Conservation (phyloP, 2,888 invertebrate genomes). For the Cotesia congregata region DNA sequence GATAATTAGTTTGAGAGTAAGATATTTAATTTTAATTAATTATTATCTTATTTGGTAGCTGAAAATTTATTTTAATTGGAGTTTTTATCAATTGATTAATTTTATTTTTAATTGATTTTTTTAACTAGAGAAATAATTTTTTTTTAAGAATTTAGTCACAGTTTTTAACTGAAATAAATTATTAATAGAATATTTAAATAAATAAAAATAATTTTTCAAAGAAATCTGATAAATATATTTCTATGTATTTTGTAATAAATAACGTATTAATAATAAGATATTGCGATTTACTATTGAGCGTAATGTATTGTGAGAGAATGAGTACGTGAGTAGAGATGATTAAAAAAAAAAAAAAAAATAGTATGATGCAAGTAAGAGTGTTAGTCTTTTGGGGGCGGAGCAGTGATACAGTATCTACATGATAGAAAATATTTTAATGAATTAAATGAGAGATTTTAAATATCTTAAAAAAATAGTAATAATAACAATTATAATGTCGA, state of each 20-base stretch:
- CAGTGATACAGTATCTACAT: slow-evolving; percentile 63
- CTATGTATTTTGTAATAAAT: neutral
- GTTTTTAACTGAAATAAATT: too few species aligned
- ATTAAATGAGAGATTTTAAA: slow-evolving; percentile 1
- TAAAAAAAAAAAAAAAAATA: neutral
- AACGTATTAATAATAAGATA: neutral
- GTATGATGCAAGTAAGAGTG: slow-evolving; percentile 48
- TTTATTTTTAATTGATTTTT: too few species aligned
- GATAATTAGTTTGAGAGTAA: neutral
- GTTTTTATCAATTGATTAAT: neutral
- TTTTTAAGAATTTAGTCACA: too few species aligned
- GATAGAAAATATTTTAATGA: slow-evolving; percentile 32
- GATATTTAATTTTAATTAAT: neutral
- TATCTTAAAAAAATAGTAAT: neutral
- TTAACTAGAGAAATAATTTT: too few species aligned
- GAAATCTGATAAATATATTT: neutral
- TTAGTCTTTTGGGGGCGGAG: slow-evolving; percentile 66
- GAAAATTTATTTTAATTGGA: neutral
- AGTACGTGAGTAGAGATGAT: neutral
- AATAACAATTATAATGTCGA: slow-evolving; percentile 1
- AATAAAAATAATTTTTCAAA: too few species aligned
- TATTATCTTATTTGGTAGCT: too few species aligned
- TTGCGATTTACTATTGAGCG: neutral
- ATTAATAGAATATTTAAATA: too few species aligned
- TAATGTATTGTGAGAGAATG: neutral